phyloP scores from a whole-genome alignment of 2,888 invertebrate species.

The Rotaria magnacalcarata region DNA sequence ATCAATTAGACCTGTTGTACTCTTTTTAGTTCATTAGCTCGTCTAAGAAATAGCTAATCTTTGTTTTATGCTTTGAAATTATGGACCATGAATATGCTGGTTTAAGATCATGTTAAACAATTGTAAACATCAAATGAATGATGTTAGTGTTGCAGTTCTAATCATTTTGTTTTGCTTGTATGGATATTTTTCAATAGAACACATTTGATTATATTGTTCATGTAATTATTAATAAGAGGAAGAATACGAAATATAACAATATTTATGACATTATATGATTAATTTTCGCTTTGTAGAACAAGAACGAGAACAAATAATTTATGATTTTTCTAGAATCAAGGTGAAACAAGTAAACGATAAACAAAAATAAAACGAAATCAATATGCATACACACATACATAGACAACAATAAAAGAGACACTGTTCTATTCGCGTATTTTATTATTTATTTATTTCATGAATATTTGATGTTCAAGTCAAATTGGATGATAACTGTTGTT shows the following conservation, averaged over 20 bases:
- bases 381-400: background rate
- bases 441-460: background rate
- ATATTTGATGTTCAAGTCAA: background rate
- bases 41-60: no score
- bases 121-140: background rate
- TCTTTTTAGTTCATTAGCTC: no score
- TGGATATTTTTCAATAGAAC: no score
- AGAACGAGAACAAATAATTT: background rate
- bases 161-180: no score
- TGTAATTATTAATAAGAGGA: no score
- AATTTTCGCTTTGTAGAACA: no score
- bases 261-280: background rate
- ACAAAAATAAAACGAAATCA: no score
- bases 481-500: background rate
- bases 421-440: background rate
- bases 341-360: background rate
- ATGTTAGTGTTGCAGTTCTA: background rate
- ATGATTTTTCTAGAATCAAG: background rate
- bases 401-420: background rate
- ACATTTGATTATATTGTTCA: background rate
- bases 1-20: no score
- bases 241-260: background rate
- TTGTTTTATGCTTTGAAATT: no score
- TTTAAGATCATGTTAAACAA: background rate
- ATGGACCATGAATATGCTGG: background rate